Evolutionary conservation across 2,113 vertebrate species (phyloP).

Genomic region (Triplophysa tibetana): DNA sequence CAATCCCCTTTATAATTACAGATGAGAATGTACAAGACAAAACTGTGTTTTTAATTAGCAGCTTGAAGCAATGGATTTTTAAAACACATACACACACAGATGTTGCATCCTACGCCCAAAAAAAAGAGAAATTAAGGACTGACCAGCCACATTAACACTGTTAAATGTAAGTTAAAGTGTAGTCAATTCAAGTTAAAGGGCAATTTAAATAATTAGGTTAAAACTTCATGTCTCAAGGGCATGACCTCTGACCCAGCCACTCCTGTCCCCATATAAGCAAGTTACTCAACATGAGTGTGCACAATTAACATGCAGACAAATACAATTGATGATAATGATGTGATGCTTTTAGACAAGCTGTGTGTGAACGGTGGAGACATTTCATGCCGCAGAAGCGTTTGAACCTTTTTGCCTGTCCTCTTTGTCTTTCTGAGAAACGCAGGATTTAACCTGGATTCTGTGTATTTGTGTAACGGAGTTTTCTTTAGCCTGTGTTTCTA

Average conservation of each 20-base stretch:
- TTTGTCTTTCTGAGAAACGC: constrained; percentile 16
- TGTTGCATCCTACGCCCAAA: background rate
- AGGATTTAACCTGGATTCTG: background rate
- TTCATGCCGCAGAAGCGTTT: constrained; percentile 12
- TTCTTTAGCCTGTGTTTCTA: constrained; percentile 27
- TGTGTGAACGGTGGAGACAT: background rate
- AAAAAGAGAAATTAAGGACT: background rate
- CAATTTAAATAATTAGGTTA: background rate
- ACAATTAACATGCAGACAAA: background rate
- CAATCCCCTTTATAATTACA: background rate
- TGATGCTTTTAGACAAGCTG: background rate
- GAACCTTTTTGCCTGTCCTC: background rate
- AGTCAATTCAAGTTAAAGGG: background rate
- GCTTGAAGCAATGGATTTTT: background rate
- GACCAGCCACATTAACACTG: background rate
- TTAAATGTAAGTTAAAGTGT: background rate
- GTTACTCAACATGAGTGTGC: background rate
- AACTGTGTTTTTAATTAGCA: background rate
- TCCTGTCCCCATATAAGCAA: background rate
- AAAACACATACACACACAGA: background rate
- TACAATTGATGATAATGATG: background rate
- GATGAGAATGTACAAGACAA: background rate
- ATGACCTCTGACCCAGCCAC: constrained; percentile 10
- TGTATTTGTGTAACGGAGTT: constrained; percentile 8
- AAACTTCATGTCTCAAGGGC: constrained; percentile 14